Base-by-base conservation (phyloP, 2,888 invertebrate species). In the Automeris io region DNA sequence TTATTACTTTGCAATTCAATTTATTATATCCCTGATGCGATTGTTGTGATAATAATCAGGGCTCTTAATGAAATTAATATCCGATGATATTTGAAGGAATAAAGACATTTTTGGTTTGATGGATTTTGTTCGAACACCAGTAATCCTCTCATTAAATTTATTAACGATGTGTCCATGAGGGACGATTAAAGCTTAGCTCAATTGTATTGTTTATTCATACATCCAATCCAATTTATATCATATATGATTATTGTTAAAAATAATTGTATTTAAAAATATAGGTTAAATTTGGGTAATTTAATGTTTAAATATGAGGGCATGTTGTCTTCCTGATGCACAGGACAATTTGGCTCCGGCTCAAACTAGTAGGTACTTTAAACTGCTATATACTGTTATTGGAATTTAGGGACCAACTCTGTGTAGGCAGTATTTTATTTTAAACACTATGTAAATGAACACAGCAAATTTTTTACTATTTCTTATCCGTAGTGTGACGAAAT, bases 61-160 rank as follows among this genome's bases (percentile, higher is more conserved):
- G 70, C 78, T 76, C 70, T 77, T 80, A 77, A 76, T 78, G 74
- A 76, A 78, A 82, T 81, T 81, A 71, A 77, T 78, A 72, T 68
- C 56, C 59, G 64, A 68, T 68, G 60, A 61, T 57, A 54, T 58
- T 59, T 51, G 50, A 49, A 53, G 58, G 57, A 57, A 51, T 40
- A 57, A 62, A 56, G 54, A 58, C 57, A 57, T 47, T 63, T 61
- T 57, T 48, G 57, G 55, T 57, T 57, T 57, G 47, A 51, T 56
- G 45, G 40, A 52, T 48, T 59, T 47, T 46, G 51, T 42, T 51
- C 38, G 43, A 43, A 29, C 44, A 46, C 43, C 44, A 48, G 44
- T 62, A 54, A 53, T 57, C 47, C 51, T 43, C 41, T 35, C 32
- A 36, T 42, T 37, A 39, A 42, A 44, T 18, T 33, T 41, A 24